A percentile compares a stretch with the other conserved stretches of the same genome.
Conservation (phyloP, 2,797 vertebrate species). For the Labeo calbasu region DNA sequence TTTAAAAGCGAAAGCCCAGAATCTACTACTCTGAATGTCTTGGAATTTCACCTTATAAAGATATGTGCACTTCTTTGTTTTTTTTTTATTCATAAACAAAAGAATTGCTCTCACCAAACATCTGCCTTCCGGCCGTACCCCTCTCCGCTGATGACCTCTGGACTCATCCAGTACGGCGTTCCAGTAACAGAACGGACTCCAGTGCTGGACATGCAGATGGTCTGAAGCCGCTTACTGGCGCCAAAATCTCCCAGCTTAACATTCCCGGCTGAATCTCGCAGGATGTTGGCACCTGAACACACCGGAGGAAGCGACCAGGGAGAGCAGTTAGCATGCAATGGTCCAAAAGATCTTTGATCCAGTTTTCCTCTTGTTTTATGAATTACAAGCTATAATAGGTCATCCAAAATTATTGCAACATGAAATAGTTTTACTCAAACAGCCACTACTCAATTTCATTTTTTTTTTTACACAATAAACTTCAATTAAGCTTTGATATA, state of each 20-base stretch:
- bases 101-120: slow-evolving; percentile 85
- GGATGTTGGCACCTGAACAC: slow-evolving; percentile 79
- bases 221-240: slow-evolving; percentile 96
- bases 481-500: neutral
- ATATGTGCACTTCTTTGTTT: neutral
- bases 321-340: neutral
- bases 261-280: slow-evolving; percentile 93
- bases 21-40: neutral
- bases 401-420: neutral
- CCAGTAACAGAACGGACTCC: slow-evolving; percentile 95
- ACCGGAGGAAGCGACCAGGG: neutral
- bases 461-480: neutral
- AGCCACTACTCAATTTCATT: neutral
- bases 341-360: neutral
- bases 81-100: neutral
- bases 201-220: slow-evolving; percentile 96
- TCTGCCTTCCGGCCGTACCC: slow-evolving; percentile 97
- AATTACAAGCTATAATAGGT: neutral
- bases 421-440: neutral
- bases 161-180: slow-evolving; percentile 99
- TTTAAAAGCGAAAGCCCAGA: neutral
- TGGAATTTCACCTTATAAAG: neutral
- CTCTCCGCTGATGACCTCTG: slow-evolving; percentile 97
- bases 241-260: slow-evolving; percentile 98
- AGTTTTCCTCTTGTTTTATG: neutral